Conservation (phyloP, 2,113 vertebrate species). For the Oreotrochilus melanogaster region DNA sequence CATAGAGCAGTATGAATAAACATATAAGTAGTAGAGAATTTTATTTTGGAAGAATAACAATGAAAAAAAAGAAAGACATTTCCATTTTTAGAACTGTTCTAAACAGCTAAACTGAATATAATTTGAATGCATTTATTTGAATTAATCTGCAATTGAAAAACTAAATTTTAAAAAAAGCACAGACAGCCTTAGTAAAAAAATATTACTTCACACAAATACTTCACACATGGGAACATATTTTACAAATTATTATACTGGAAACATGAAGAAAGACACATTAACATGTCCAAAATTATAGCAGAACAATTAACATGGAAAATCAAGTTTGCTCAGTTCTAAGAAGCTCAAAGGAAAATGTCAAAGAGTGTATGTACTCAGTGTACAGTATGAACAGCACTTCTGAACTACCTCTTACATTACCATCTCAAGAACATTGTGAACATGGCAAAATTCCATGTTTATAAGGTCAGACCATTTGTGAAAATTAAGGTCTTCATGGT, state of each 20-base stretch:
- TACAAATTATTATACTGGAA: neutral
- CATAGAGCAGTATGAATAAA: neutral
- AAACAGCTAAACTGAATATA: neutral
- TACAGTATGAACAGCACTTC: neutral
- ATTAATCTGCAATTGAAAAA: neutral
- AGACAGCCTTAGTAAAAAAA: neutral
- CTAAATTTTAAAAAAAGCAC: neutral
- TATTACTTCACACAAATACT: neutral
- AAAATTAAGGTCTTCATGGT: neutral
- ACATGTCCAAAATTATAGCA: fast-evolving
- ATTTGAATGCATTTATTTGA: neutral
- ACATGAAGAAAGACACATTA: neutral
- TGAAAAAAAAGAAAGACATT: neutral
- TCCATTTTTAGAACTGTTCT: neutral
- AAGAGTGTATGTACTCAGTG: neutral
- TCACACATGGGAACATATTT: neutral
- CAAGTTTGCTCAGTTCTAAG: neutral
- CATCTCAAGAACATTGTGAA: neutral
- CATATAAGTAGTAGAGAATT: neutral
- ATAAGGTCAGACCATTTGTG: conserved; percentile 18
- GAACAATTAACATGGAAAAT: neutral
- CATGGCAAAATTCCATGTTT: conserved; percentile 18
- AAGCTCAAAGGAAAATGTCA: neutral
- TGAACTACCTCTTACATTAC: neutral
- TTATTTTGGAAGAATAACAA: neutral